phyloP scores from a whole-genome alignment of 1,140 invertebrate genomes.

The Sitobion miscanthi region DNA sequence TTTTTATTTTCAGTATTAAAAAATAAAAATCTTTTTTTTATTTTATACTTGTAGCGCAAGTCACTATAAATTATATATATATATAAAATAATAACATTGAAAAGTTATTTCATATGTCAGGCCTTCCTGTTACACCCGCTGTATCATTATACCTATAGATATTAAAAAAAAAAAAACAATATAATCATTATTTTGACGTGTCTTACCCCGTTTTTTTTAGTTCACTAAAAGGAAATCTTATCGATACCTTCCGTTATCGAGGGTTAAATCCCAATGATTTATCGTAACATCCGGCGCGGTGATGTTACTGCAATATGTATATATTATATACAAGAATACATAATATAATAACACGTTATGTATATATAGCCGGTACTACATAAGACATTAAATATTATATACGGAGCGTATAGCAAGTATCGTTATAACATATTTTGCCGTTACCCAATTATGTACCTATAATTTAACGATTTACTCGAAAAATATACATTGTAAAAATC shows the following conservation, averaged over 20 bases:
- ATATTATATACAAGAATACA: not conserved
- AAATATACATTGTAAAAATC: not conserved
- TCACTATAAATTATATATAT: too few relatives aligned
- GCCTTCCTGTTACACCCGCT: too few relatives aligned
- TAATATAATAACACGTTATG: too few relatives aligned
- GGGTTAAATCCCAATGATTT: constrained; percentile 7
- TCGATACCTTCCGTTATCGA: not conserved
- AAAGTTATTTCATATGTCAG: too few relatives aligned
- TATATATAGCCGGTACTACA: not conserved
- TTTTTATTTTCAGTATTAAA: too few relatives aligned
- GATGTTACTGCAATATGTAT: not conserved
- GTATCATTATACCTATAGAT: too few relatives aligned
- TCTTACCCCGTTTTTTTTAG: not conserved
- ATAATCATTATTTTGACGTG: not conserved
- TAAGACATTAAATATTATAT: not conserved
- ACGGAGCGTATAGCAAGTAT: too few relatives aligned
- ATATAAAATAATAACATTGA: too few relatives aligned
- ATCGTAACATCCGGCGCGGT: constrained; percentile 6
- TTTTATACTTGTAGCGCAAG: too few relatives aligned
- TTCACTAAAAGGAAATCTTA: not conserved
- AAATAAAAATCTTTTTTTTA: too few relatives aligned
- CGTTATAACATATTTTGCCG: too few relatives aligned
- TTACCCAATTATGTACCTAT: not conserved
- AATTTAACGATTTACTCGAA: not conserved
- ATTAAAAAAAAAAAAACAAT: not conserved